Conservation (phyloP, 2,113 vertebrate genomes). For the Gobiocypris rarus region DNA sequence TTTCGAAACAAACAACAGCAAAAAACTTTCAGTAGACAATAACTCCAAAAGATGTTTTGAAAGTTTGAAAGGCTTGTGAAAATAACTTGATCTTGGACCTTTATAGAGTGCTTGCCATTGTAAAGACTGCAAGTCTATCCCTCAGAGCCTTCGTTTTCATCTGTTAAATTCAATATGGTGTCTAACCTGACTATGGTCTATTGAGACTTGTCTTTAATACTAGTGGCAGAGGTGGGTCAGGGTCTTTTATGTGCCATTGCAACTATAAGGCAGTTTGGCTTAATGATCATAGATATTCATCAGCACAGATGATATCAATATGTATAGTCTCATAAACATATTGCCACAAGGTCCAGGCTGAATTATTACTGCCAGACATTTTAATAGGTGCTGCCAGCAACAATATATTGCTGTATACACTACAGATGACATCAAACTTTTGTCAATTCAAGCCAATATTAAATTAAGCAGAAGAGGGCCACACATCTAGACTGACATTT, state of each 20-base stretch:
- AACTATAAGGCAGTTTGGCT: neutral
- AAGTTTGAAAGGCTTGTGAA: too few relatives aligned
- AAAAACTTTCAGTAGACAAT: too few relatives aligned
- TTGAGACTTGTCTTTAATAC: neutral
- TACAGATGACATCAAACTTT: neutral
- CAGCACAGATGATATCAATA: neutral
- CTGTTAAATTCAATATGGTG: too few relatives aligned
- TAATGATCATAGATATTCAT: neutral
- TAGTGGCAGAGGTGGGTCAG: neutral
- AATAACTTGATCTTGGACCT: too few relatives aligned
- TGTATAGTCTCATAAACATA: neutral
- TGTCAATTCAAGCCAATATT: neutral
- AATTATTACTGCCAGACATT: neutral
- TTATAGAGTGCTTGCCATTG: too few relatives aligned
- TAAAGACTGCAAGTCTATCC: too few relatives aligned
- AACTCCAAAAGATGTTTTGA: too few relatives aligned
- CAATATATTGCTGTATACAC: neutral
- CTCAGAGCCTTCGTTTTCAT: too few relatives aligned
- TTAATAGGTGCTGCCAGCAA: neutral
- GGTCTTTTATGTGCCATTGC: neutral
- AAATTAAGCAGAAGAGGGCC: neutral
- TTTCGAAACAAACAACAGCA: too few relatives aligned
- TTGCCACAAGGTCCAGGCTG: neutral
- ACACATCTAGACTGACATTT: neutral
- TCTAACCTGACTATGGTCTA: too few relatives aligned